Conservation (phyloP, 2,113 vertebrate genomes). For the Alouatta palliata region DNA sequence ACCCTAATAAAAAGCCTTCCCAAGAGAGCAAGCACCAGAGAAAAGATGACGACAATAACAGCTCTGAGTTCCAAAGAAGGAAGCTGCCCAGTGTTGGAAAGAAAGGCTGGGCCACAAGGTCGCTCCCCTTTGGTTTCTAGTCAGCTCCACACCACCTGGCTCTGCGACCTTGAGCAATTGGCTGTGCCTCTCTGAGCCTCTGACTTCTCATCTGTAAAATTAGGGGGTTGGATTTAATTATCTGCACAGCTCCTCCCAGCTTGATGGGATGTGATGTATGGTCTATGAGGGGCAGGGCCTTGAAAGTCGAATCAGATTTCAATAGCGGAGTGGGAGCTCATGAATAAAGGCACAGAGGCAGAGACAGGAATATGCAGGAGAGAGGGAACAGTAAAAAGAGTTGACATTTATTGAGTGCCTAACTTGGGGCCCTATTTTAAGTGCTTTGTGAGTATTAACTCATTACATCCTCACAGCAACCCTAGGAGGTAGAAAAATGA, state of each 20-base stretch:
- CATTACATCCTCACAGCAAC: slow-evolving; percentile 25
- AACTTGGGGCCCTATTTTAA: slow-evolving; percentile 38
- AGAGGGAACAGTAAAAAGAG: background rate
- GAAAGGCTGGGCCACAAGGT: background rate
- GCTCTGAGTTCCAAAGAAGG: background rate
- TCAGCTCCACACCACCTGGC: background rate
- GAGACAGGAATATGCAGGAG: background rate
- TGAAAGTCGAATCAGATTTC: slow-evolving; percentile 63
- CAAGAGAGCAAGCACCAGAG: background rate
- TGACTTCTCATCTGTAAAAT: slow-evolving; percentile 67
- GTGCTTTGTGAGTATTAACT: slow-evolving; percentile 51
- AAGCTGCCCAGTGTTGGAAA: background rate
- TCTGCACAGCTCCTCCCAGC: slow-evolving; percentile 60
- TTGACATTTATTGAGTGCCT: slow-evolving; percentile 56
- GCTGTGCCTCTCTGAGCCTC: slow-evolving; percentile 47
- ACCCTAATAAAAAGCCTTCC: background rate
- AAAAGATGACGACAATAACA: background rate
- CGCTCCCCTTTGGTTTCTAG: background rate
- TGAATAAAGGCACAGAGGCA: slow-evolving; percentile 61
- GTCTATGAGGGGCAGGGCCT: slow-evolving; percentile 60
- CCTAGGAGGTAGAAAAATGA: background rate
- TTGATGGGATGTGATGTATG: slow-evolving; percentile 62
- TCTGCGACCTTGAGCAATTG: slow-evolving; percentile 53
- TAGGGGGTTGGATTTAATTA: slow-evolving; percentile 69
- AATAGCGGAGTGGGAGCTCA: slow-evolving; percentile 52